Conservation (phyloP, 2,113 vertebrate species). For the Oncorhynchus keta region DNA sequence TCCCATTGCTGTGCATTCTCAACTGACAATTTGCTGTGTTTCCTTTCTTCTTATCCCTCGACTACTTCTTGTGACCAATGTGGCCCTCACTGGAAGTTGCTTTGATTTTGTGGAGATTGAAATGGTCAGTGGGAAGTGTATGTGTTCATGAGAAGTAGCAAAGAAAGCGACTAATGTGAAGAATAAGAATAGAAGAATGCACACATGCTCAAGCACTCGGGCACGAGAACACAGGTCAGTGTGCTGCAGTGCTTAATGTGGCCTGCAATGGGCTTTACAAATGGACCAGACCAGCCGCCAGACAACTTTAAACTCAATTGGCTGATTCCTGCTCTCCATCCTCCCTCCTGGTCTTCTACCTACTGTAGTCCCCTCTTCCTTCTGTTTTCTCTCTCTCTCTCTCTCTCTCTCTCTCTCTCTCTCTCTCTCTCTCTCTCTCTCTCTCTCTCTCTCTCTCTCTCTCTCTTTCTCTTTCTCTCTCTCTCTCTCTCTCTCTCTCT, state of each 20-base stretch:
- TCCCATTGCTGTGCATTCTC: neutral
- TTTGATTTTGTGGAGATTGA: conserved; percentile 31
- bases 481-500: conserved; percentile 4
- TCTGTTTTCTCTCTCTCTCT: conserved; percentile 7
- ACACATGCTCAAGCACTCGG: conserved; percentile 46
- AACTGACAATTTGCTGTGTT: conserved; percentile 3
- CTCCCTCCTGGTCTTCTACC: conserved; percentile 11
- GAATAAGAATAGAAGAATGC: neutral
- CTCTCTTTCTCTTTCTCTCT: no score
- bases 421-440: no score
- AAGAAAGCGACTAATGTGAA: neutral
- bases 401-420: no score
- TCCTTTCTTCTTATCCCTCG: conserved; percentile 8
- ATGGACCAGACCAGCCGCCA: conserved; percentile 56
- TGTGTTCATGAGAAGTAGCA: conserved; percentile 9
- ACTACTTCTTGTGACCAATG: conserved; percentile 25
- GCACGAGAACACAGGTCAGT: conserved; percentile 28
- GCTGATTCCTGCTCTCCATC: conserved; percentile 49
- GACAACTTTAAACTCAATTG: conserved; percentile 65
- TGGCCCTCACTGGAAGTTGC: conserved; percentile 45
- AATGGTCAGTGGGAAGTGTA: conserved; percentile 14
- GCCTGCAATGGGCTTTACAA: conserved; percentile 54
- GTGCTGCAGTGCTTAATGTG: conserved; percentile 55
- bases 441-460: no score
- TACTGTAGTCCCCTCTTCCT: neutral